Percentiles rank a stretch among this genome's conserved stretches.
Conservation (phyloP, 2,888 invertebrate species). For the Saturnia pavonia region DNA sequence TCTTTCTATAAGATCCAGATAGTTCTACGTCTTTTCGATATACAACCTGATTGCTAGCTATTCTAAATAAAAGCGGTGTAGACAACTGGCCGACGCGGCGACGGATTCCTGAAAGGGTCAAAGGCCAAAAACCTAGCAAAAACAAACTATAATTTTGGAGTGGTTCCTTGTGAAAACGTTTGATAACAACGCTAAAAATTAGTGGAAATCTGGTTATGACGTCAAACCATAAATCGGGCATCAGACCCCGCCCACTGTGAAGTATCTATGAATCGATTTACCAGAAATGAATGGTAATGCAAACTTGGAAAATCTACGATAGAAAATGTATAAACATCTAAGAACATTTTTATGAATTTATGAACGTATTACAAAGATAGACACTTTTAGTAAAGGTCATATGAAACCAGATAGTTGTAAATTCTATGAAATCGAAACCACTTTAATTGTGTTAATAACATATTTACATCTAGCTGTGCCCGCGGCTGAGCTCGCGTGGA, state of each 20-base stretch:
- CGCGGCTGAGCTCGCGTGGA: no score
- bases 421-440: no score
- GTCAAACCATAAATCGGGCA: conserved; percentile 8
- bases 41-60: no score
- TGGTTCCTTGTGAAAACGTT: background rate
- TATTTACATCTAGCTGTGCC: no score
- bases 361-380: no score
- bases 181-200: background rate
- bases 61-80: background rate
- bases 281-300: conserved; percentile 3
- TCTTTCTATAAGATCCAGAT: no score
- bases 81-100: background rate
- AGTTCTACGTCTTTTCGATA: no score
- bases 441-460: no score
- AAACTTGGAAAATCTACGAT: background rate
- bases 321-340: background rate
- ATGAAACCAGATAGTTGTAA: no score
- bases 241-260: conserved; percentile 12
- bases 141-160: background rate
- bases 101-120: no score
- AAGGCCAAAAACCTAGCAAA: background rate
- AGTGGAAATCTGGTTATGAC: conserved; percentile 14
- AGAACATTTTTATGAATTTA: background rate
- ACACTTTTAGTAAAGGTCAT: no score
- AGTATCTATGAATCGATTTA: conserved; percentile 8